Conservation (phyloP, 2,797 vertebrate genomes). For the Bradypodion ventrale region DNA sequence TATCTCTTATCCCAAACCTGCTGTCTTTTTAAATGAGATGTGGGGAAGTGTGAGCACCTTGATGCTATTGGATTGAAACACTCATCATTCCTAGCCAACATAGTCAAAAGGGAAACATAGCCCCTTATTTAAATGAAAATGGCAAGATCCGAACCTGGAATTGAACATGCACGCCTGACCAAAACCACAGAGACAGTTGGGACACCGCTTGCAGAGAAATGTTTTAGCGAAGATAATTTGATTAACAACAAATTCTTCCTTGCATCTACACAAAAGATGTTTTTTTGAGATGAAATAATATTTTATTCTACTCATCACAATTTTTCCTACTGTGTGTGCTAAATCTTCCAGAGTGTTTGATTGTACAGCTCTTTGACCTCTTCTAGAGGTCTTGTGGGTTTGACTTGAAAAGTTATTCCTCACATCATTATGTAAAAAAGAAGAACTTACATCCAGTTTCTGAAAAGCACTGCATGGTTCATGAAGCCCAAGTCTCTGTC, state of each 20-base stretch:
- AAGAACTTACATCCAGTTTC: background rate
- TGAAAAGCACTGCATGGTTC: background rate
- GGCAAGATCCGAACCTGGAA: background rate
- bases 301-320: background rate
- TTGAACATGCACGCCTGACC: background rate
- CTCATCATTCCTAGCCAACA: background rate
- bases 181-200: background rate
- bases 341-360: background rate
- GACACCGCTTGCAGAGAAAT: background rate
- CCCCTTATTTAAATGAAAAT: background rate
- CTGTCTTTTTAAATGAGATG: background rate
- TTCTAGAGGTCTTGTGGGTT: background rate
- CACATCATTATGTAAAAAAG: background rate
- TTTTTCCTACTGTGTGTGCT: background rate
- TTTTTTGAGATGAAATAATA: background rate
- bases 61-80: background rate
- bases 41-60: background rate
- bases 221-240: background rate
- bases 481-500: background rate
- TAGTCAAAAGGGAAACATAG: background rate
- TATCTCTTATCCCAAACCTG: background rate
- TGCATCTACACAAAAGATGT: background rate
- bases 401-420: background rate
- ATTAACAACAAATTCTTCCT: background rate
- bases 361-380: background rate